These are phyloP conservation scores for Pheosia gnoma DNA, from an alignment of 2,888 invertebrate species.

Conservation along the genomic window DNA sequence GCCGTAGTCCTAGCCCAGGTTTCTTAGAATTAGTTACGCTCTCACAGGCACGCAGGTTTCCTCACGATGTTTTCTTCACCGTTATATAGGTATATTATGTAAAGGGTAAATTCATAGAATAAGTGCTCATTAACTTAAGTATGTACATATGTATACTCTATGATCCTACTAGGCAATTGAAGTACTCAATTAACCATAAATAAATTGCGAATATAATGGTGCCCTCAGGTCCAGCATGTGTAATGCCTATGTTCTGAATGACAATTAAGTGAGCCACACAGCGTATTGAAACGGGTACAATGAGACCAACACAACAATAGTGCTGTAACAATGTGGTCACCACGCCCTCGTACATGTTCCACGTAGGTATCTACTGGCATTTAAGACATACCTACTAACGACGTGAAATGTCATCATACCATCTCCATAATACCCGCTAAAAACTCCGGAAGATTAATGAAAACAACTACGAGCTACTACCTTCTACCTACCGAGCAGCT, in stretches of 20 bases:
- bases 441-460: not conserved
- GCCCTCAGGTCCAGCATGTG: conserved; percentile 7
- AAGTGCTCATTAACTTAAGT: no score
- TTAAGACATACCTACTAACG: conserved; percentile 2
- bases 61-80: no score
- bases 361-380: not conserved
- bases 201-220: conserved; percentile 12
- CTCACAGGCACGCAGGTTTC: no score
- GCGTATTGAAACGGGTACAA: conserved; percentile 30
- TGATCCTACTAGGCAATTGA: no score
- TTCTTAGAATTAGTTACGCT: no score
- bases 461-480: not conserved
- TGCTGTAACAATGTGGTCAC: conserved; percentile 13
- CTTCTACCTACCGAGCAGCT: not conserved
- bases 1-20: no score
- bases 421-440: not conserved
- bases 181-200: not conserved
- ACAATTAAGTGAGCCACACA: conserved; percentile 32
- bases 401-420: not conserved
- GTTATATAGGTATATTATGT: no score
- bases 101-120: no score
- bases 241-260: conserved; percentile 25
- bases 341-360: conserved; percentile 6
- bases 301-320: conserved; percentile 32
- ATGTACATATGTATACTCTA: no score